Evolutionary conservation across 2,113 vertebrate species (phyloP).

Genomic region (Addax nasomaculatus): DNA sequence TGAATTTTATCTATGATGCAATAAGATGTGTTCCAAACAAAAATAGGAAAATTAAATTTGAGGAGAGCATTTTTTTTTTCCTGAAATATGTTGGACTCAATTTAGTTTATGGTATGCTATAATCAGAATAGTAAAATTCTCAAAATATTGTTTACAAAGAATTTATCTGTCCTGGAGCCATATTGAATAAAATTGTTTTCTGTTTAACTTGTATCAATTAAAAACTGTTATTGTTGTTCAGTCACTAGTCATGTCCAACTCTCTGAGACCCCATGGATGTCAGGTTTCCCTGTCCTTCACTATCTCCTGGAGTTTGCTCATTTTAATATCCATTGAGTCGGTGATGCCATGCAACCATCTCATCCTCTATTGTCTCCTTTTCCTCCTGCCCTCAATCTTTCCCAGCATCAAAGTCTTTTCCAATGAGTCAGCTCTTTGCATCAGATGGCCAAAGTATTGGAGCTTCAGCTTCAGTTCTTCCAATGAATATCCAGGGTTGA

Average conservation of each 20-base stretch:
- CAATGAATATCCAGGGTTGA: neutral
- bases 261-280: neutral
- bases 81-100: neutral
- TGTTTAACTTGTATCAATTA: slow-evolving; percentile 23
- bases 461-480: neutral
- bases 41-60: slow-evolving; percentile 56
- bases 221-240: neutral
- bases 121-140: slow-evolving; percentile 32
- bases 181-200: slow-evolving; percentile 31
- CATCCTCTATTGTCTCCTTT: neutral
- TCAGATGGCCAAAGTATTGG: neutral
- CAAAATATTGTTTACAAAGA: neutral
- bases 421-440: neutral
- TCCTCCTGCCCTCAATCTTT: neutral
- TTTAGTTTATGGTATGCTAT: slow-evolving; percentile 24
- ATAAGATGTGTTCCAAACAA: slow-evolving; percentile 27
- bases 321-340: neutral
- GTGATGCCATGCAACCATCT: neutral
- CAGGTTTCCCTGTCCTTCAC: neutral
- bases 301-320: neutral
- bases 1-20: slow-evolving; percentile 42
- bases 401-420: neutral
- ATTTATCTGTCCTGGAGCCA: neutral
- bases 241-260: neutral
- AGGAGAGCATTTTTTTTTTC: neutral